Evolutionary conservation across 1,140 invertebrate genomes (phyloP).

Genomic region (Zaprionus lachaisei): DNA sequence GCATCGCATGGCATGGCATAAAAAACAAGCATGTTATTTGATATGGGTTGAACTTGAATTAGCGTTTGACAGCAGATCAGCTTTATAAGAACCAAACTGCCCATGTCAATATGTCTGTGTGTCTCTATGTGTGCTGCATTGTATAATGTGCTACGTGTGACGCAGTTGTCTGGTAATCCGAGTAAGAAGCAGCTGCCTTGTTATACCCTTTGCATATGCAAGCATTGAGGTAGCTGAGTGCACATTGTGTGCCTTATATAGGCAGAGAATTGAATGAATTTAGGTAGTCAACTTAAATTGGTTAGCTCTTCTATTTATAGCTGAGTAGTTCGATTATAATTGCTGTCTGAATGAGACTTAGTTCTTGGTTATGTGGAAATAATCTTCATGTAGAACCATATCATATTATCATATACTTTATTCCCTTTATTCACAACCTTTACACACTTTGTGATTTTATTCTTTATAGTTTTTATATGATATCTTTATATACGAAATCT

Average conservation of each 20-base stretch:
- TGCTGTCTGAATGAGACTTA: not conserved
- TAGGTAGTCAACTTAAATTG: not conserved
- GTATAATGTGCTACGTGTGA: conserved; percentile 50
- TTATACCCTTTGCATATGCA: conserved; percentile 8
- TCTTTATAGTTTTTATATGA: too few relatives aligned
- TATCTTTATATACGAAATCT: too few relatives aligned
- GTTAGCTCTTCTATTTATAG: not conserved
- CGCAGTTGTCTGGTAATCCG: conserved; percentile 49
- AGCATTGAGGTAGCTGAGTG: not conserved
- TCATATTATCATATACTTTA: too few relatives aligned
- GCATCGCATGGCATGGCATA: conserved; percentile 18
- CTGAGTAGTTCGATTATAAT: not conserved
- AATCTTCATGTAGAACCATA: too few relatives aligned
- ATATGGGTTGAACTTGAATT: conserved; percentile 82
- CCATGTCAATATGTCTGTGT: conserved; percentile 29
- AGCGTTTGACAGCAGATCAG: conserved; percentile 78
- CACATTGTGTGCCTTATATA: not conserved
- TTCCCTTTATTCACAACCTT: too few relatives aligned
- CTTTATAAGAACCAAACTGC: conserved; percentile 66
- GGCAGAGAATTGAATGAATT: not conserved
- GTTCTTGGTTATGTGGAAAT: too few relatives aligned
- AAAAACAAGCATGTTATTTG: conserved; percentile 73
- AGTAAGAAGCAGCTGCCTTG: conserved; percentile 40
- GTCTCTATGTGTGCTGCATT: conserved; percentile 15
- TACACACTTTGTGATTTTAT: too few relatives aligned